A percentile compares a stretch with the other conserved stretches of the same genome.
Conservation (phyloP, 2,888 invertebrate genomes). For the Didymodactylos carnosus region DNA sequence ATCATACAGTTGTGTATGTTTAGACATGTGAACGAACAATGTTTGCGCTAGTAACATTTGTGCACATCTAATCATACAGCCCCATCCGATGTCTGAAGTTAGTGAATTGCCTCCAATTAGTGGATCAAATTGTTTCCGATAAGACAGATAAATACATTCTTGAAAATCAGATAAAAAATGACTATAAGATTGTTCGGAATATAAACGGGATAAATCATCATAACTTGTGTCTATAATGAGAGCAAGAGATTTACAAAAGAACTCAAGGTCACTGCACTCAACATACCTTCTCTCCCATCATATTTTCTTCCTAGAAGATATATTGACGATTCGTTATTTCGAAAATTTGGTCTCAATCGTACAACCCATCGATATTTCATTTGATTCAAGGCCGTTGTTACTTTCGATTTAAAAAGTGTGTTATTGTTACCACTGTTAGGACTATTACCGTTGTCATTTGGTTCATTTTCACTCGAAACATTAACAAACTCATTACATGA, state of each 20-base stretch:
- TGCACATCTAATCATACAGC: constrained; percentile 66
- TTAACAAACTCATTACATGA: neutral
- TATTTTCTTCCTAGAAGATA: neutral
- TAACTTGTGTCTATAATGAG: neutral
- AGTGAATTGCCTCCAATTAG: constrained; percentile 1
- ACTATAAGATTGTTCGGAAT: neutral
- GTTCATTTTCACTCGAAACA: neutral
- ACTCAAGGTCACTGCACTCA: neutral
- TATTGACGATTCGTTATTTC: neutral
- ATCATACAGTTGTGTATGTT: constrained; percentile 22
- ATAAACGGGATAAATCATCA: neutral
- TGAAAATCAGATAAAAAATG: neutral
- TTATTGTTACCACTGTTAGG: neutral
- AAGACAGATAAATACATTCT: constrained; percentile 9
- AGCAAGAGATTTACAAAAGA: neutral
- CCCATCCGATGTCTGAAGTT: constrained; percentile 82
- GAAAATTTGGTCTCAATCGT: neutral
- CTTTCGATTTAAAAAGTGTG: neutral
- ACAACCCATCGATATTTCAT: neutral
- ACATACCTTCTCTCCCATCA: neutral
- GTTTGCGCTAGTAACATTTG: constrained; percentile 81
- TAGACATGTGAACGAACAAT: constrained; percentile 46
- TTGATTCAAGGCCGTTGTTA: neutral
- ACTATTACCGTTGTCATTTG: neutral
- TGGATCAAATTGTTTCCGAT: constrained; percentile 13